Evolutionary conservation across 23 tunicate genomes (phyloP).

Genomic region (Corella eumyota): DNA sequence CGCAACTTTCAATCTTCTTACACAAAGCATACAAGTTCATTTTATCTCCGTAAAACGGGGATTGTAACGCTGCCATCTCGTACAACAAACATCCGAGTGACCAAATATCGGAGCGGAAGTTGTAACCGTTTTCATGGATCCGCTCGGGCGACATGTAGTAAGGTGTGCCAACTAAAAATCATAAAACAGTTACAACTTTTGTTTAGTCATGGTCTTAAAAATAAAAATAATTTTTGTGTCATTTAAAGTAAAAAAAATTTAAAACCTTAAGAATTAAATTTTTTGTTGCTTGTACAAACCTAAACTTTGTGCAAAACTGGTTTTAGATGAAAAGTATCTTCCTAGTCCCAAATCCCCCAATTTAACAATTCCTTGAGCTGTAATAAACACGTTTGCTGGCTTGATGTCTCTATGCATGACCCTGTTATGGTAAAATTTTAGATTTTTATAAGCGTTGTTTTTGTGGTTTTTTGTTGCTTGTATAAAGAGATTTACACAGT

Average conservation of each 20-base stretch:
- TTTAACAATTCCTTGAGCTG: constrained; percentile 87
- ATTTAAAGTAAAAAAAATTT: too few species aligned
- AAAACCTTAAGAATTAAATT: too few species aligned
- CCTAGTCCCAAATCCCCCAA: constrained; percentile 95
- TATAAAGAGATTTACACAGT: too few species aligned
- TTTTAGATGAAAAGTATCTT: constrained; percentile 86
- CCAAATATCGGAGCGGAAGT: constrained; percentile 97
- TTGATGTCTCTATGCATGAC: constrained; percentile 99
- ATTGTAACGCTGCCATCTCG: constrained; percentile 97
- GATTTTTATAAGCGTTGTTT: too few species aligned
- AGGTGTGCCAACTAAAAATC: constrained; percentile 92
- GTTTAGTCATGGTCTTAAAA: too few species aligned
- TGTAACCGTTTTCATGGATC: constrained; percentile 95
- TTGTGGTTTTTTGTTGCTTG: too few species aligned
- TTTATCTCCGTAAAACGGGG: constrained; percentile 97
- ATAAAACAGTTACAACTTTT: too few species aligned
- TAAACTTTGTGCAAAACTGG: constrained; percentile 90
- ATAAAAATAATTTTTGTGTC: too few species aligned
- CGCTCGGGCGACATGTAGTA: constrained; percentile 99
- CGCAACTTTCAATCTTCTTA: constrained; percentile 95
- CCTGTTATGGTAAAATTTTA: constrained; percentile 18
- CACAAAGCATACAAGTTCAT: constrained; percentile 96
- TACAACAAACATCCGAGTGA: constrained; percentile 94
- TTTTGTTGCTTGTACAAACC: constrained; percentile 55
- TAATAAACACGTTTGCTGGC: constrained; percentile 97